Conservation (phyloP, 2,113 vertebrate species). For the Erinaceus europaeus region DNA sequence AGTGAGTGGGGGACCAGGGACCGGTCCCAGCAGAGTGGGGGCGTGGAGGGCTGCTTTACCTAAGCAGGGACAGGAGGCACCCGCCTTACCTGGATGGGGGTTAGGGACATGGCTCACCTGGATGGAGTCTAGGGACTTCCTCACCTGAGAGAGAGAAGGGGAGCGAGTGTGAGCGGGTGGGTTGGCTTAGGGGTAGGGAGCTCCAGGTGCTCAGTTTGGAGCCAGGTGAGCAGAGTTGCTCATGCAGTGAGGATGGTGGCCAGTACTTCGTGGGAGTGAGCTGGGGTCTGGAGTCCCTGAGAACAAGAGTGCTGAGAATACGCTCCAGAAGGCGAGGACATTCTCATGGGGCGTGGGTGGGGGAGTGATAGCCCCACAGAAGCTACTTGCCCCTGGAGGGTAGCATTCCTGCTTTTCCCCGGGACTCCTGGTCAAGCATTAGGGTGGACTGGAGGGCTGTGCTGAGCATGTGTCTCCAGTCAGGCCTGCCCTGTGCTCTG, state of each 20-base stretch:
- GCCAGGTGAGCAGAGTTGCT: neutral
- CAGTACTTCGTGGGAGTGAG: neutral
- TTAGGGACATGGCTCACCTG: neutral
- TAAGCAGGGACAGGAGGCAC: too few species aligned
- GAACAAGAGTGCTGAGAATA: neutral
- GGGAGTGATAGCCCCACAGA: neutral
- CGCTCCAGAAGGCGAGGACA: neutral
- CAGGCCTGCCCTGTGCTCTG: too few species aligned
- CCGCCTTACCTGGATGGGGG: neutral
- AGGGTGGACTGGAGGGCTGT: neutral
- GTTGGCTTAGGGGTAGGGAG: neutral
- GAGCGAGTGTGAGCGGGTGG: too few species aligned
- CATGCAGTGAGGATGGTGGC: neutral
- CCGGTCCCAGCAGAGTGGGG: neutral
- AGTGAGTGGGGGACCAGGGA: neutral
- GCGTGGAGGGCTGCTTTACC: neutral
- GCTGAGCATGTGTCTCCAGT: slow-evolving; percentile 16
- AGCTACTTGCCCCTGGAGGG: neutral
- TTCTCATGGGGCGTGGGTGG: too few species aligned
- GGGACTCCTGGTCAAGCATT: neutral
- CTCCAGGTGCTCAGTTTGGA: neutral
- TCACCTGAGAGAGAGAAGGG: neutral
- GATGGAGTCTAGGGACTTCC: neutral
- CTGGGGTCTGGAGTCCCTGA: neutral
- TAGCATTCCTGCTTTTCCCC: slow-evolving; percentile 4